phyloP scores from a whole-genome alignment of 2,113 vertebrate genomes.

The Tamias sibiricus region DNA sequence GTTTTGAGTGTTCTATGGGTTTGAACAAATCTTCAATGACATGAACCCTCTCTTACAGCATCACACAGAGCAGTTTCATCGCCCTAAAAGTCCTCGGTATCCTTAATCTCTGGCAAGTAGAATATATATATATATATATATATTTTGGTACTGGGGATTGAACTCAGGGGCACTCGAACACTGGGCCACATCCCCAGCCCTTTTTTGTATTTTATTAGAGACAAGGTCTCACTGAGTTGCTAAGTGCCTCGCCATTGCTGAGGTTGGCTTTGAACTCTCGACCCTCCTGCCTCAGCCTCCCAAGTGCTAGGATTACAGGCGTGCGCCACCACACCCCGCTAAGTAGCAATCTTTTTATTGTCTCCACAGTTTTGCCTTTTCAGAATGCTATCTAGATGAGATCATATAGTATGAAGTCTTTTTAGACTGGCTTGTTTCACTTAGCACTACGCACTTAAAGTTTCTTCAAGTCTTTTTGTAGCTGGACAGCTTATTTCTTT shows the following conservation, averaged over 20 bases:
- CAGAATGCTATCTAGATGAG: neutral
- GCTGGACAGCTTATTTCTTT: neutral
- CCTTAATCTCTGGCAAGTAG: neutral
- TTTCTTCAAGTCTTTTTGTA: neutral
- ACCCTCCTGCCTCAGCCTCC: too few relatives aligned
- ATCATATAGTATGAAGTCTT: neutral
- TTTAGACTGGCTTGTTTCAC: neutral
- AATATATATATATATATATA: too few relatives aligned
- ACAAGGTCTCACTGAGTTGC: too few relatives aligned
- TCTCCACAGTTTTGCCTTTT: neutral
- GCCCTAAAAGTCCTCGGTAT: neutral
- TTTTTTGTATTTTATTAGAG: too few relatives aligned
- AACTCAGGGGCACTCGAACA: too few relatives aligned
- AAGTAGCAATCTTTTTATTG: neutral
- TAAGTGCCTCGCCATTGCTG: too few relatives aligned
- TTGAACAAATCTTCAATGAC: neutral
- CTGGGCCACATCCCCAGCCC: too few relatives aligned
- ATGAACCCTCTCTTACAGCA: accelerated
- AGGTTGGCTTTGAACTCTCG: too few relatives aligned
- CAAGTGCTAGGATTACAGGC: too few relatives aligned
- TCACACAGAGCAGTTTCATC: neutral
- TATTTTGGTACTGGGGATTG: too few relatives aligned
- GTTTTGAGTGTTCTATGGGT: neutral
- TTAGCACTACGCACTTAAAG: neutral
- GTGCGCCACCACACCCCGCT: too few relatives aligned